Evolutionary conservation across 2,888 invertebrate genomes (phyloP).

Genomic region (Eledone cirrhosa): DNA sequence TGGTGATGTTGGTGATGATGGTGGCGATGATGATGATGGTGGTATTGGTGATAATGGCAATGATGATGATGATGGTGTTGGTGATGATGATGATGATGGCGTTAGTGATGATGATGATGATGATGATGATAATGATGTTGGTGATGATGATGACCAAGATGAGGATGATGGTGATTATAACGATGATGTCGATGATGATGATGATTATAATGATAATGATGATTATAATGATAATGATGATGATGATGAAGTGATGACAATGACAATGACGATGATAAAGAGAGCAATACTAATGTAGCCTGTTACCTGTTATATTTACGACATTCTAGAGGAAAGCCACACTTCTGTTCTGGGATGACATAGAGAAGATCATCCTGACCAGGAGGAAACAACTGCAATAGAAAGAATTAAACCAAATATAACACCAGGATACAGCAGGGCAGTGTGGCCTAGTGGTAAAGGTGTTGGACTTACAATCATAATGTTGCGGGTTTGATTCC

Average conservation of each 20-base stretch:
- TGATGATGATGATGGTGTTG: too few relatives aligned
- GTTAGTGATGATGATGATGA: constrained; percentile 37
- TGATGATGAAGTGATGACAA: not conserved
- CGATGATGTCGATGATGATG: too few relatives aligned
- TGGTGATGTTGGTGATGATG: too few relatives aligned
- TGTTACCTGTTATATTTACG: constrained; percentile 63
- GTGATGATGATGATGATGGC: constrained; percentile 38
- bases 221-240: constrained; percentile 29
- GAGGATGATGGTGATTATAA: too few relatives aligned
- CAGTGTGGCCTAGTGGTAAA: too few relatives aligned
- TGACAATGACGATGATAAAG: not conserved
- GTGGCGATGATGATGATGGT: constrained; percentile 39
- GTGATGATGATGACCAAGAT: too few relatives aligned
- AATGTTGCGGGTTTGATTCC: too few relatives aligned
- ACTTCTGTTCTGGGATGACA: constrained; percentile 42
- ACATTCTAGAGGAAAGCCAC: constrained; percentile 65
- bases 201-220: too few relatives aligned
- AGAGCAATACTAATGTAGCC: constrained; percentile 6
- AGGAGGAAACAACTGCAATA: constrained; percentile 60
- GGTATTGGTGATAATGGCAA: too few relatives aligned
- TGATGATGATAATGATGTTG: too few relatives aligned
- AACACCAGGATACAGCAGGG: too few relatives aligned
- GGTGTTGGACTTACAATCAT: too few relatives aligned
- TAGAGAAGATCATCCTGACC: constrained; percentile 63
- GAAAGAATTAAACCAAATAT: not conserved